Percentiles rank a stretch among this genome's conserved stretches.
Evolutionary conservation across 1,140 invertebrate genomes (phyloP).

Genomic region (Cecropterus lyciades): DNA sequence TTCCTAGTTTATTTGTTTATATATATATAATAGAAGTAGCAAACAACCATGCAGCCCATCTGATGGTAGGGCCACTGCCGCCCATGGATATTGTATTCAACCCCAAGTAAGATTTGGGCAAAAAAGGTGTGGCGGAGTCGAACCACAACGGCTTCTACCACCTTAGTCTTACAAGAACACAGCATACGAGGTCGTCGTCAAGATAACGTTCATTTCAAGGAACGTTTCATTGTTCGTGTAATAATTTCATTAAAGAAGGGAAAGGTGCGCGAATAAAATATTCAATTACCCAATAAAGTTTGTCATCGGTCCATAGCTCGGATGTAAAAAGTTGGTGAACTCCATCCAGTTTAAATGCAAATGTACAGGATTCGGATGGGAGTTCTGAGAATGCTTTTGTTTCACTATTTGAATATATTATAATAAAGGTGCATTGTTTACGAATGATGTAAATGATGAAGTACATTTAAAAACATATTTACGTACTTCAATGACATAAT

Average conservation of each 20-base stretch:
- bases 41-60: no score
- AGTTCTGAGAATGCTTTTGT: constrained; percentile 27
- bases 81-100: no score
- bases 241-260: constrained; percentile 35
- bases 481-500: constrained; percentile 12
- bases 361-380: constrained; percentile 45
- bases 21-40: no score
- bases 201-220: background rate
- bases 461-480: background rate
- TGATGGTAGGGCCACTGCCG: no score
- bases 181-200: background rate
- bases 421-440: constrained; percentile 26
- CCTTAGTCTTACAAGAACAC: no score
- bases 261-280: constrained; percentile 45
- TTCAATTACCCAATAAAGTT: constrained; percentile 53
- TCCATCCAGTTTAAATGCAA: constrained; percentile 63
- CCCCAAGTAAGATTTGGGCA: no score
- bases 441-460: constrained; percentile 2
- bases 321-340: constrained; percentile 64
- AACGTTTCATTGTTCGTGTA: constrained; percentile 1
- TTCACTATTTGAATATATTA: constrained; percentile 24
- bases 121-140: no score
- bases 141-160: no score
- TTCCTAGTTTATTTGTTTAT: no score
- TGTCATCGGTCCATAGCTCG: constrained; percentile 44